Conservation (phyloP, 1,140 invertebrate species). For the Drosophila pandora region DNA sequence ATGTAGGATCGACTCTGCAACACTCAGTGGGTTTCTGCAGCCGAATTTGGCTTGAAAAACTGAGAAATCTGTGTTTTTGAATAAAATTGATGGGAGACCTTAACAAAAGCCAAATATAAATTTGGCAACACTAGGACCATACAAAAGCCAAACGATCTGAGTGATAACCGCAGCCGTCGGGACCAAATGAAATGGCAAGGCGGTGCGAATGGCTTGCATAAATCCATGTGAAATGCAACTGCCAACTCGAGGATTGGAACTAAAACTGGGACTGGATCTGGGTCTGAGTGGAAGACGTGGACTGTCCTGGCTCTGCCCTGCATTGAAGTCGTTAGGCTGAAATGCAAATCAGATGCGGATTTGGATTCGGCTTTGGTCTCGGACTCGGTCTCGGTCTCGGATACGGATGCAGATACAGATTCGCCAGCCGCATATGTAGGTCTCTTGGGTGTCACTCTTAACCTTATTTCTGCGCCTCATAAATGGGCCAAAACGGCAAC, state of each 20-base stretch:
- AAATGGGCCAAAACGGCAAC: conserved; percentile 59
- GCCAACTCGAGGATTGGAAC: conserved; percentile 12
- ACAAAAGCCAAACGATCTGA: conserved; percentile 17
- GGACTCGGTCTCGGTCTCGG: conserved; percentile 15
- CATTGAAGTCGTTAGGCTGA: conserved; percentile 50
- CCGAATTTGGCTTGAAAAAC: no score
- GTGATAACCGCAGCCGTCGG: conserved; percentile 21
- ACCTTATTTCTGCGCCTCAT: conserved; percentile 70
- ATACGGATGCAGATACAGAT: conserved; percentile 30
- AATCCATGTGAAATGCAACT: conserved; percentile 76
- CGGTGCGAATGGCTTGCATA: conserved; percentile 77
- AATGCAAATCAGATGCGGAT: conserved; percentile 66
- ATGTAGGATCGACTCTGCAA: no score
- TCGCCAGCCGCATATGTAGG: conserved; percentile 60
- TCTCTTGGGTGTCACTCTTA: conserved; percentile 79
- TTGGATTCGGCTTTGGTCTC: conserved; percentile 15
- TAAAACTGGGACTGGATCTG: not conserved
- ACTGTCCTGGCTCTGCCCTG: conserved; percentile 25
- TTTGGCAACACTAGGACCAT: conserved; percentile 8
- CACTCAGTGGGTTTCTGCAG: no score
- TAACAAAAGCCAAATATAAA: not conserved
- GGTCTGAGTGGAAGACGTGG: not conserved
- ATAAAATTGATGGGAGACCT: not conserved
- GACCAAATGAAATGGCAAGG: conserved; percentile 66
- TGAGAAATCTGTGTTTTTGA: no score